Evolutionary conservation across 2,888 invertebrate species (phyloP), one percentile per base, ranked within the genome.

Genomic region (Mycogona germanica): DNA sequence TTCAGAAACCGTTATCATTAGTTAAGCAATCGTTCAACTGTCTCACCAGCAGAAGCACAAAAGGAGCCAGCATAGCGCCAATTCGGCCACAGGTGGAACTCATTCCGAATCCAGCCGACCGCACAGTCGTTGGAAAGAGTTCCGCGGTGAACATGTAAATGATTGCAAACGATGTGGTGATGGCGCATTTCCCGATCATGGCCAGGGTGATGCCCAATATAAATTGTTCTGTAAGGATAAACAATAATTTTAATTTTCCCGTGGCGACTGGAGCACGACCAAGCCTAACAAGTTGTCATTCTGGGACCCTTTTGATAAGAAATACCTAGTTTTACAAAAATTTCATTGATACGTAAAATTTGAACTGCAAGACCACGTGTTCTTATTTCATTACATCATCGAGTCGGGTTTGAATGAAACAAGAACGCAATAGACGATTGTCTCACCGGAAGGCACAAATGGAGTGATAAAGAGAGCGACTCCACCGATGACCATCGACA

Each of bases 71-170:
- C 40, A 80, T 76, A 35, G 79, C 78, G 14, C 80, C 80, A 42
- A 79, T 67, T 57, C 79, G 68, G 7, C 79, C 79, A 60, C 75
- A 76, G 55, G 78, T 78, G 2, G 79, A 80, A 48, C 77, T 75
- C 7, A 78, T 77, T 9, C 80, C 80, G 40, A 80, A 68, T 28
- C 77, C 79, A 37, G 77, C 77, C 62, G 79, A 80, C 59, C 80
- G 68, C 40, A 84, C 79, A 17, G 81, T 81, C 6, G 83, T 83
- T 17, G 83, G 83, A 63, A 82, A 84, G 65, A 82, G 81, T 68
- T 84, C 83, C 1, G 81, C 80, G 0, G 82, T 79, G 64, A 82
- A 81, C 46, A 83, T 77, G 62, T 83, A 83, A 41, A 83, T 75
- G 0, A 82, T 79, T 40, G 82, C 83, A 62, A 83, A 84, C 25